Evolutionary conservation across 2,113 vertebrate genomes (phyloP).

Genomic region (Nerophis lumbriciformis): DNA sequence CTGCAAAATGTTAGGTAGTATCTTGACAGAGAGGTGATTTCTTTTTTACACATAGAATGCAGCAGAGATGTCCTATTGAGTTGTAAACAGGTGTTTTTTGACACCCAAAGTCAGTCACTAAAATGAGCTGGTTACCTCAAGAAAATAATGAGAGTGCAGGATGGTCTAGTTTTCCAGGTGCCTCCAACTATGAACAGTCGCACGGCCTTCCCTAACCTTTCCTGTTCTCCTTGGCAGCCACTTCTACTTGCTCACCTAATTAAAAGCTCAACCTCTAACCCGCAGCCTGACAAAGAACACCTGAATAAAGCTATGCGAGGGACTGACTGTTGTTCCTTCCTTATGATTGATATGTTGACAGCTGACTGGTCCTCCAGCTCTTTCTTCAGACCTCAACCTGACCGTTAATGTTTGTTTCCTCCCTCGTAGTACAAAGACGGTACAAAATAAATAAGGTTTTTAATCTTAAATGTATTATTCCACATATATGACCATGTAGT

Average conservation of each 20-base stretch:
- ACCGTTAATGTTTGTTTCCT: slow-evolving; percentile 18
- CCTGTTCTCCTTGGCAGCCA: slow-evolving; percentile 55
- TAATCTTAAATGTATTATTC: too few relatives aligned
- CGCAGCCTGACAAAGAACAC: slow-evolving; percentile 25
- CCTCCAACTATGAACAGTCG: slow-evolving; percentile 35
- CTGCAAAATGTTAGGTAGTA: too few relatives aligned
- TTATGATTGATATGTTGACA: slow-evolving; percentile 47
- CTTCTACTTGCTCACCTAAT: slow-evolving; percentile 57
- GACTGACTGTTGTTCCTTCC: slow-evolving; percentile 11
- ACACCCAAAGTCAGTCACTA: not conserved
- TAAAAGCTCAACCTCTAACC: slow-evolving; percentile 63
- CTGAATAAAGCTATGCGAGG: slow-evolving; percentile 26
- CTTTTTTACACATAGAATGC: too few relatives aligned
- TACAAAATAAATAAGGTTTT: too few relatives aligned
- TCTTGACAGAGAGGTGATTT: too few relatives aligned
- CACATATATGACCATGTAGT: too few relatives aligned
- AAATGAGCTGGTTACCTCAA: not conserved
- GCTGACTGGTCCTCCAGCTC: slow-evolving; percentile 11
- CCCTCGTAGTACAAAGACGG: not conserved
- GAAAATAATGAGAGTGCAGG: slow-evolving; percentile 11
- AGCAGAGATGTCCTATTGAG: too few relatives aligned
- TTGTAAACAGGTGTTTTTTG: not conserved
- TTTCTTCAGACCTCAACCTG: slow-evolving; percentile 20
- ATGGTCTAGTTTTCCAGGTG: slow-evolving; percentile 36
- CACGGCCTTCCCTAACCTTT: slow-evolving; percentile 50